phyloP scores from a whole-genome alignment of 1,140 invertebrate genomes.

The Eupeodes corollae region DNA sequence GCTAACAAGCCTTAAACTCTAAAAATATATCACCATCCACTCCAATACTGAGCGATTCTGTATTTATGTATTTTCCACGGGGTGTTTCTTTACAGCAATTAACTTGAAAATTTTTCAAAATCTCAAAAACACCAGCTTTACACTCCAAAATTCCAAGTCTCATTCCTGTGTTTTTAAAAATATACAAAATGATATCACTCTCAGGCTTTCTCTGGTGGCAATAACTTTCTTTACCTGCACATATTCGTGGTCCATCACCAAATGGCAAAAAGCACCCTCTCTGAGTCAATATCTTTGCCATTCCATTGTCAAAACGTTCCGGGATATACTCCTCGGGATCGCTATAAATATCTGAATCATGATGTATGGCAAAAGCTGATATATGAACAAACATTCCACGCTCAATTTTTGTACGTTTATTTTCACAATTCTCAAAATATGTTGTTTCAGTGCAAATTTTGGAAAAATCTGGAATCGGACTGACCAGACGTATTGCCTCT shows the following conservation, averaged over 20 bases:
- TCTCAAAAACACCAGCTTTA: too few relatives aligned
- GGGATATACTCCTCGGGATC: slow-evolving; percentile 48
- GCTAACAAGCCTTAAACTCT: too few relatives aligned
- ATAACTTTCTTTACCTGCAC: slow-evolving; percentile 43
- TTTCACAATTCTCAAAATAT: slow-evolving; percentile 27
- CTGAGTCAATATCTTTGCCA: slow-evolving; percentile 14
- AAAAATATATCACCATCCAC: too few relatives aligned
- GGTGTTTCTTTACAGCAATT: too few relatives aligned
- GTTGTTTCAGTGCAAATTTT: slow-evolving; percentile 33
- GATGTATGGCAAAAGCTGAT: slow-evolving; percentile 22
- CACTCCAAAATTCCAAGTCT: too few relatives aligned
- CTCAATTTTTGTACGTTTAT: slow-evolving; percentile 13
- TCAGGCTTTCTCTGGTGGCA: too few relatives aligned
- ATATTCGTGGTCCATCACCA: slow-evolving; percentile 51
- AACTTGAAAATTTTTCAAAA: too few relatives aligned
- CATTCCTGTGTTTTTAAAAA: too few relatives aligned
- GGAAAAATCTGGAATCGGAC: slow-evolving; percentile 19
- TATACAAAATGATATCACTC: too few relatives aligned
- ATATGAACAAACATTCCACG: slow-evolving; percentile 17
- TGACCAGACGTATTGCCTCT: slow-evolving; percentile 22
- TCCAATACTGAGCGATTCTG: too few relatives aligned
- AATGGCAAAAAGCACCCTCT: slow-evolving; percentile 42
- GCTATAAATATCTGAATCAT: slow-evolving; percentile 36
- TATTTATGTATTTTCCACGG: too few relatives aligned
- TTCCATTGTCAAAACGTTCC: slow-evolving; percentile 43